These are phyloP conservation scores for Melanotaenia duboulayi DNA, from an alignment of 2,113 vertebrate genomes.

Conservation along the genomic window DNA sequence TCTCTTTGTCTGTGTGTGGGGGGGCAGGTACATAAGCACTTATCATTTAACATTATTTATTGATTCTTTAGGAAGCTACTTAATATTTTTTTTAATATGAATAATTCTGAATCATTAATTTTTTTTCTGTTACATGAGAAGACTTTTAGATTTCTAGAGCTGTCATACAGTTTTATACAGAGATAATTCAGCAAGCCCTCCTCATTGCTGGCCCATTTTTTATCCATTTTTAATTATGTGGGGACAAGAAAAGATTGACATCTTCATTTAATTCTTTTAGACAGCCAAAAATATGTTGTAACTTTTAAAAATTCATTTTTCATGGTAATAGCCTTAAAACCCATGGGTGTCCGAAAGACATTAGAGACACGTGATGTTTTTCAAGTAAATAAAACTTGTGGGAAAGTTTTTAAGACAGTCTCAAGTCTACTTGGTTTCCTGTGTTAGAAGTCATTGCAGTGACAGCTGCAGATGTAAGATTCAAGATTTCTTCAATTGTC, in stretches of 20 bases:
- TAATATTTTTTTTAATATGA: neutral
- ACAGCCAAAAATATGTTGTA: neutral
- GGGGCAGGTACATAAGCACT: no score
- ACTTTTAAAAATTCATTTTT: neutral
- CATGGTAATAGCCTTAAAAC: neutral
- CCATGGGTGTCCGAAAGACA: constrained; percentile 2
- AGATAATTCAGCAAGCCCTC: constrained; percentile 2
- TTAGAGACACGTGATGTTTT: neutral
- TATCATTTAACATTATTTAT: no score
- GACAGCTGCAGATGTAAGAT: no score
- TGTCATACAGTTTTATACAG: neutral
- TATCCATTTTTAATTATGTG: constrained; percentile 57
- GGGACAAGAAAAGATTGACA: constrained; percentile 2
- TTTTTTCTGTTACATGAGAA: neutral
- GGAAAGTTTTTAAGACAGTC: neutral
- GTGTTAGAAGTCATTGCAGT: no score
- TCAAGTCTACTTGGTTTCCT: neutral
- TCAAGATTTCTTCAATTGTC: neutral
- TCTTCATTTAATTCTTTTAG: neutral
- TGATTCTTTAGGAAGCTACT: no score
- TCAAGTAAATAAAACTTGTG: neutral
- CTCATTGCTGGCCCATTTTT: constrained; percentile 35
- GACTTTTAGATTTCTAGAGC: neutral
- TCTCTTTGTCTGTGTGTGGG: no score
- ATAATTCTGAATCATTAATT: neutral